Conservation (phyloP, 2,888 invertebrate genomes). For the Eupithecia vulgata region DNA sequence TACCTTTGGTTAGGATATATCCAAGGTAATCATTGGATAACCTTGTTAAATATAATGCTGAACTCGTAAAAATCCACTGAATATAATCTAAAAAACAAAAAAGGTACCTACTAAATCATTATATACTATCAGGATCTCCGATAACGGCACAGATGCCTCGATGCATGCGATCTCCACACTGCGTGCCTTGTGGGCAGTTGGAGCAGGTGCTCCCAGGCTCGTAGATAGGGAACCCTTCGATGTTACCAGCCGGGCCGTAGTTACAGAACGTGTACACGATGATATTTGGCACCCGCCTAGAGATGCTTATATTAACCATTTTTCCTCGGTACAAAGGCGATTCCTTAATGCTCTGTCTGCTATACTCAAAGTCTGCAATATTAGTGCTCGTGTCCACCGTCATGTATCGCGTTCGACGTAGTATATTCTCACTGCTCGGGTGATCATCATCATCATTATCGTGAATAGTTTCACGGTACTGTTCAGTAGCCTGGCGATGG, state of each 20-base stretch:
- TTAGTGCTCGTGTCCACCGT: constrained; percentile 48
- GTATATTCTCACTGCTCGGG: constrained; percentile 55
- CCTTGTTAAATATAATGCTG: not conserved
- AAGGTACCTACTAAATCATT: not conserved
- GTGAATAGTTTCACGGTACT: not conserved
- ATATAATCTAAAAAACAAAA: not conserved
- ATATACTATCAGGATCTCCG: constrained; percentile 65
- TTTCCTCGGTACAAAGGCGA: constrained; percentile 69
- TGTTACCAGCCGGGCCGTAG: constrained; percentile 78
- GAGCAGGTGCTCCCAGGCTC: constrained; percentile 68
- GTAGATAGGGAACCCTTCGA: constrained; percentile 77
- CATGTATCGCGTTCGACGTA: constrained; percentile 68
- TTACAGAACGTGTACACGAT: constrained; percentile 77
- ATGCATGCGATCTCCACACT: constrained; percentile 71
- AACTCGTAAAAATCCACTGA: not conserved
- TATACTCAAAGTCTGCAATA: constrained; percentile 61
- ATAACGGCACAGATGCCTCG: constrained; percentile 67
- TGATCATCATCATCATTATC: constrained; percentile 44
- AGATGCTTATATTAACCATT: constrained; percentile 43
- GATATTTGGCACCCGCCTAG: constrained; percentile 57
- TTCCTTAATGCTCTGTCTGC: constrained; percentile 47
- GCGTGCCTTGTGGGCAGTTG: constrained; percentile 74
- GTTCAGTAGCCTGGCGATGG: constrained; percentile 39
- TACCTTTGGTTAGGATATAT: not conserved
- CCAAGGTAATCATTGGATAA: not conserved